Base-by-base conservation (phyloP, 2,113 vertebrate species). In the Otus sunia region DNA sequence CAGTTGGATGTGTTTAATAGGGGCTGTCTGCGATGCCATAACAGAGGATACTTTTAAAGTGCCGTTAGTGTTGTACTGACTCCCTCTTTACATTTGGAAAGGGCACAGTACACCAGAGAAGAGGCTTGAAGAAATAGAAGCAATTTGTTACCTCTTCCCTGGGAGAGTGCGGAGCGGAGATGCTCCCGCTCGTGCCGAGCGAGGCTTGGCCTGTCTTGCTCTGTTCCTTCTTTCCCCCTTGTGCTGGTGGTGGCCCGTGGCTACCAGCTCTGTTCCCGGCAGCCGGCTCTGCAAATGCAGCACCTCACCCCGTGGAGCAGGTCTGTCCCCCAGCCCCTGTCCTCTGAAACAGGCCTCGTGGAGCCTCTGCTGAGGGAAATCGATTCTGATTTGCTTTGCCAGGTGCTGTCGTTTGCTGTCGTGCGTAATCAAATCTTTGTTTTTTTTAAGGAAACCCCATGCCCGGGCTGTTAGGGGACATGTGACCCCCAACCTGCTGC, bases 11-110 rank as follows among this genome's bases (percentile, higher is more conserved):
- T 88, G 75, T 90, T 96, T 96, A 94, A 83, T 86, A 63, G 2
- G 30, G 87, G 92, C 96, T 96, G 96, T 87, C 96, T 88, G 71
- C 25, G 93, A 79, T 78, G n/a, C 90, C 41, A 5, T 60, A 56
- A 88, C 86, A 77, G 93, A 95, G 95, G 80, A 96, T 74, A 55
- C 69, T 95, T 90, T 94, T 68, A 88, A 92, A 97, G 96, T 22
- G 3, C 96, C 29, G 71, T 77, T 83, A 86, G 95, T 53, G 88
- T 69, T 63, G 66, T 76, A 92, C 97, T 83, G 91, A 68, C 53
- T 83, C 84, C 87, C 88, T n/a, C 91, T 94, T 29, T 86, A 79
- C 68, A 18, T 86, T 86, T 78, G 29, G 15, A 95, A 96, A 96
- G 95, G 97, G 86, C 95, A 73, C 78, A 96, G 95, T 75, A 69